Evolutionary conservation across 2,113 vertebrate species (phyloP), one percentile per base, ranked within the genome.

Genomic region (Casuarius casuarius): DNA sequence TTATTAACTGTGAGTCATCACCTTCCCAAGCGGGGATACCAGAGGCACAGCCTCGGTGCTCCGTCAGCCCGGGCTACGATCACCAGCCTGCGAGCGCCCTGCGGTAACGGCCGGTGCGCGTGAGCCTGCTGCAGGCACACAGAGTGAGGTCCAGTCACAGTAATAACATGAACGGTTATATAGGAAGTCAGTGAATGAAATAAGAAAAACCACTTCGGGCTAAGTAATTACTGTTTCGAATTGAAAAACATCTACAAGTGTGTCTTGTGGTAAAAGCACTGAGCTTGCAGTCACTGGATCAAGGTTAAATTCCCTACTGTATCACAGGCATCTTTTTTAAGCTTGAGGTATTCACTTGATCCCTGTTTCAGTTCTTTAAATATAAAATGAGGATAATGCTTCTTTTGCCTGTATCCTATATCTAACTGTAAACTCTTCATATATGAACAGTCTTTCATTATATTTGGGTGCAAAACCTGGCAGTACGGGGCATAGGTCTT

Each of bases 161-260:
- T 42, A 33, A 44, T 4, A 59, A 42, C 40, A 5, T 54, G 54
- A 92, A 74, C 67, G 85, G 90, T 92, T 97, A 48, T 19, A 48
- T 48, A 48, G 92, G 85, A 73, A 84, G 85, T 48, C 68, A 71
- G 22, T 12, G 16, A 68, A 49, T 48, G 79, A 86, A 65, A 90
- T 61, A 95, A 90, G 79, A 96, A 56, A 88, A 96, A 93, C 72
- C 67, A 81, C 90, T 90, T 90, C 68, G 85, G 51, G 54, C 62
- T 31, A 71, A 81, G 67, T 92, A 85, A 95, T 92, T 95, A 65
- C 62, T 21, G 7, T 44, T 83, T 51, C 66, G 80, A 79, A 59
- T 70, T 56, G n/a, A 2, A 16, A 49, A 63, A 71, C 44, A 87
- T 65, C 79, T 56, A 68, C n/a, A 76, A 52, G 33, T 72, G n/a